Evolutionary conservation across 2,888 invertebrate species (phyloP).

Genomic region (Acanthosepion esculentum): DNA sequence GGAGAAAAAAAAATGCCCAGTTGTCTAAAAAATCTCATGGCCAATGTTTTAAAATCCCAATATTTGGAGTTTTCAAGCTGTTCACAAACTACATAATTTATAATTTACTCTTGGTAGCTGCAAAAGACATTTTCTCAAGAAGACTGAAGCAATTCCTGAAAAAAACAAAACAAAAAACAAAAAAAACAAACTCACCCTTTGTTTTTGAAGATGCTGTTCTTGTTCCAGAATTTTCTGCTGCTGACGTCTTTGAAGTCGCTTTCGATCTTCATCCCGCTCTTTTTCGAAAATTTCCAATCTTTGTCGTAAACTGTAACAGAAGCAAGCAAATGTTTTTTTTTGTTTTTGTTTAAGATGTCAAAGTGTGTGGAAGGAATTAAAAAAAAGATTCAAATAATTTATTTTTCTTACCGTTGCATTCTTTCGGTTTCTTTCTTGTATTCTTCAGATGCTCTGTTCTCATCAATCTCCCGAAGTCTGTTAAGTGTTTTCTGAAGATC

Average conservation of each 20-base stretch:
- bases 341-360: not conserved
- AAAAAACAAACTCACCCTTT: slow-evolving; percentile 60
- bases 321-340: not conserved
- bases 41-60: too few relatives aligned
- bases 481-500: slow-evolving; percentile 75
- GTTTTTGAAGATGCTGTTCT: slow-evolving; percentile 78
- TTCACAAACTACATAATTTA: too few relatives aligned
- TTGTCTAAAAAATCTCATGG: too few relatives aligned
- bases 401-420: slow-evolving; percentile 62
- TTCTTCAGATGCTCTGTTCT: slow-evolving; percentile 63
- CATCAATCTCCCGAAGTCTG: slow-evolving; percentile 68
- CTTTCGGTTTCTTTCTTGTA: slow-evolving; percentile 67
- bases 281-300: slow-evolving; percentile 71
- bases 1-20: too few relatives aligned
- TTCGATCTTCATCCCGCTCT: slow-evolving; percentile 68
- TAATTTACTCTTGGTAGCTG: too few relatives aligned
- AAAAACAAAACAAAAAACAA: too few relatives aligned
- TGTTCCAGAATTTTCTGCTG: slow-evolving; percentile 77
- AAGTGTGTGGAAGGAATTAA: too few relatives aligned
- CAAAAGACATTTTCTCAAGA: not conserved
- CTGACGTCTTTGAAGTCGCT: slow-evolving; percentile 64
- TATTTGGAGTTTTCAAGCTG: too few relatives aligned
- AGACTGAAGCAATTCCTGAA: not conserved
- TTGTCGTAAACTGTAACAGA: slow-evolving; percentile 62
- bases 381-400: not conserved